A percentile compares a stretch with the other conserved stretches of the same genome.
Evolutionary conservation across 2,888 invertebrate genomes (phyloP).

Genomic region (Euzophera pinguis): DNA sequence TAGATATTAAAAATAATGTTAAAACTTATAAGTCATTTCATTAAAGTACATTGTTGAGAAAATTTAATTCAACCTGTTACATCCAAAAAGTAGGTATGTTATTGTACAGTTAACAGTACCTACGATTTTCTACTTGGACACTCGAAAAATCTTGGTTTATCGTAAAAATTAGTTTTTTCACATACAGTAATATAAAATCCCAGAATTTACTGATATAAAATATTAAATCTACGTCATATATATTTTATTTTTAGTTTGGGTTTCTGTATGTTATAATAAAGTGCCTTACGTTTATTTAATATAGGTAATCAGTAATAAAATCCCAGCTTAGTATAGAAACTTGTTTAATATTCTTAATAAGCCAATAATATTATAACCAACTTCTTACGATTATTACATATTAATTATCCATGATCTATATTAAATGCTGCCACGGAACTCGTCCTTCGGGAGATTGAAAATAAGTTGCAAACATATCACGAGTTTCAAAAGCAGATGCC

Average conservation of each 20-base stretch:
- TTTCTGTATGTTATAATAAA: constrained; percentile 14
- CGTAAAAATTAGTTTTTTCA: constrained; percentile 9
- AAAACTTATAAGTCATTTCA: neutral
- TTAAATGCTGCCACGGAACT: constrained; percentile 12
- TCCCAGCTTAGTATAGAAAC: constrained; percentile 13
- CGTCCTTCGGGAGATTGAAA: constrained; percentile 13
- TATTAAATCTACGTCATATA: constrained; percentile 8
- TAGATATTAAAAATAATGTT: neutral
- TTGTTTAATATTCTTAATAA: constrained; percentile 12
- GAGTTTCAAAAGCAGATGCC: constrained; percentile 6
- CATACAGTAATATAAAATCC: constrained; percentile 9
- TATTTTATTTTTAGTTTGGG: constrained; percentile 4
- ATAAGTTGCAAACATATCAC: constrained; percentile 10
- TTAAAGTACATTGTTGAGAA: neutral
- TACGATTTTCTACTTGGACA: neutral
- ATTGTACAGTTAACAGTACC: neutral
- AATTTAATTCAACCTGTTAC: neutral
- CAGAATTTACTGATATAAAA: constrained; percentile 8
- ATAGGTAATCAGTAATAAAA: constrained; percentile 14
- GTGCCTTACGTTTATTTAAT: constrained; percentile 12
- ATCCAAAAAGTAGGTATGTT: neutral
- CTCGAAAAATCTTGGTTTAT: constrained; percentile 3
- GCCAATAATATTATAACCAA: constrained; percentile 10
- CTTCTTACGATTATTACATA: constrained; percentile 8
- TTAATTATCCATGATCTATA: neutral